Conservation (phyloP, 2,888 invertebrate species). For the Orchesellides sinensis region DNA sequence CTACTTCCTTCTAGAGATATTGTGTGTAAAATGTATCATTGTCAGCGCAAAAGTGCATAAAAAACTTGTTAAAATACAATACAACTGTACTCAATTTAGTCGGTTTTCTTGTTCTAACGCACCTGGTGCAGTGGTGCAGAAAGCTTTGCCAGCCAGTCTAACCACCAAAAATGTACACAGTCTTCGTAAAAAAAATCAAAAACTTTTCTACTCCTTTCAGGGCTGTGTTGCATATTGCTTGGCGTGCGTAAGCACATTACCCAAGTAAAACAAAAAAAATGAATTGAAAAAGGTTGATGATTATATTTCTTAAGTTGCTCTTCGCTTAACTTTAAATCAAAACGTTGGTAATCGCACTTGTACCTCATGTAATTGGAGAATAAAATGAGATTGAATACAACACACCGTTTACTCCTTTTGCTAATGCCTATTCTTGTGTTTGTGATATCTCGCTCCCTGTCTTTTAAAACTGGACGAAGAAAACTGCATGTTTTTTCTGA, state of each 20-base stretch:
- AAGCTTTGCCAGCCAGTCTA: neutral
- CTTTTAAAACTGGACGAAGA: conserved; percentile 19
- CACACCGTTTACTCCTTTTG: conserved; percentile 10
- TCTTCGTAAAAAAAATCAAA: neutral
- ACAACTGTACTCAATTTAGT: conserved; percentile 1
- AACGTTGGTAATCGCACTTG: neutral
- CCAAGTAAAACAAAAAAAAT: neutral
- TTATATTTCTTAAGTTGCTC: neutral
- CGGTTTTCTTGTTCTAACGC: conserved; percentile 25
- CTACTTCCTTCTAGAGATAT: neutral
- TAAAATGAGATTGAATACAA: neutral
- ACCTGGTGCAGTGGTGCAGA: neutral
- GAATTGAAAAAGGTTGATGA: neutral
- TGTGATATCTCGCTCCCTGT: conserved; percentile 45
- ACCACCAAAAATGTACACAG: neutral
- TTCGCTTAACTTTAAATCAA: neutral
- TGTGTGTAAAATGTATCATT: neutral
- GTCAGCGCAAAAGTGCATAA: neutral
- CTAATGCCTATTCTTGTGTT: conserved; percentile 53
- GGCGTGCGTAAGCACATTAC: no score
- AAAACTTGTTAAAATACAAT: conserved; percentile 36
- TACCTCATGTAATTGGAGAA: neutral
- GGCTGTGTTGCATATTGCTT: no score
- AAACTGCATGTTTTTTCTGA: no score
- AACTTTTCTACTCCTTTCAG: no score